Percentiles rank a stretch among this genome's conserved stretches.
phyloP scores from a whole-genome alignment of 1,140 invertebrate genomes.

The Ridgeia piscesae region DNA sequence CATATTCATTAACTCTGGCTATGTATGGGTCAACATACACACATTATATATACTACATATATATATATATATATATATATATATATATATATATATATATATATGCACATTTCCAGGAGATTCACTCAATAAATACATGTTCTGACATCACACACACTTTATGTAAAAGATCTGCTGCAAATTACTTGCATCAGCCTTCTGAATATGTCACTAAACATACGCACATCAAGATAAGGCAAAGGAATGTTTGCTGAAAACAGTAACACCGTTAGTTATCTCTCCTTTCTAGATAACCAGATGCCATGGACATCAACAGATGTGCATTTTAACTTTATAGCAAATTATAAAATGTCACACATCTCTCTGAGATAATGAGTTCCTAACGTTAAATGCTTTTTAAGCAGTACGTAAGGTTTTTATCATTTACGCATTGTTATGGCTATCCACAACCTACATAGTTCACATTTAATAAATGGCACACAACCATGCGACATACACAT shows the following conservation, averaged over 20 bases:
- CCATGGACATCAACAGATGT: background rate
- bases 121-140: background rate
- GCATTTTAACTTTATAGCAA: background rate
- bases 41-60: background rate
- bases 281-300: background rate
- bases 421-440: background rate
- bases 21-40: background rate
- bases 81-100: background rate
- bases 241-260: background rate
- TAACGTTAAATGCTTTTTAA: background rate
- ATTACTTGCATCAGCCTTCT: background rate
- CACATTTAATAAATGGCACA: background rate
- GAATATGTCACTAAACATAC: background rate
- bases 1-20: background rate
- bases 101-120: background rate
- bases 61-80: background rate
- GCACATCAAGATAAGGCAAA: background rate
- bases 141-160: too few species aligned
- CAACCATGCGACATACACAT: background rate
- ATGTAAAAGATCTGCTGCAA: background rate
- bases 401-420: background rate
- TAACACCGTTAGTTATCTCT: background rate
- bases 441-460: background rate
- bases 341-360: background rate
- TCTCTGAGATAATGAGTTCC: background rate